These are phyloP conservation scores for Paradoxurus hermaphroditus DNA, from an alignment of 2,113 vertebrate species.

Conservation along the genomic window DNA sequence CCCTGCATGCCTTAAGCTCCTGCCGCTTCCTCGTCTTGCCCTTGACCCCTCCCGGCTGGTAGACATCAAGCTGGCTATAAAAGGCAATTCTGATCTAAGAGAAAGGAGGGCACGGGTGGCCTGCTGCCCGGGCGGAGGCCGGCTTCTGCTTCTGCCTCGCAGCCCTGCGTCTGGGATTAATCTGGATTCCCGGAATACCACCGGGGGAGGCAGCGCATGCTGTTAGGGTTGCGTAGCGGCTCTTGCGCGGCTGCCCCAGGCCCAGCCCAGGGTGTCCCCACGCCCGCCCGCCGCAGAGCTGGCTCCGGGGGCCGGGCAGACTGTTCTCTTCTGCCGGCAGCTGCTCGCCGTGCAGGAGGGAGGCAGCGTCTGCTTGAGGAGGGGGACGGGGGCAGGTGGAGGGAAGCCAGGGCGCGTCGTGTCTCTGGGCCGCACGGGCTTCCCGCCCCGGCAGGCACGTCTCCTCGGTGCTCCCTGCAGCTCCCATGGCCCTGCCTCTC, in stretches of 20 bases:
- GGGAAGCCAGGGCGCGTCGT: neutral
- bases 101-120: neutral
- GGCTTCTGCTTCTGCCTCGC: neutral
- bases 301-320: neutral
- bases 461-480: neutral
- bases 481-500: neutral
- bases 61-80: neutral
- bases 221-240: neutral
- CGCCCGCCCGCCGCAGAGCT: neutral
- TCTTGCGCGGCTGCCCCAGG: neutral
- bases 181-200: conserved; percentile 57
- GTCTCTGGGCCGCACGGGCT: neutral
- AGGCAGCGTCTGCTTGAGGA: fast-evolving
- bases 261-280: neutral
- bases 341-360: neutral
- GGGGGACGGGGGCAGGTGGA: neutral
- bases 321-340: neutral
- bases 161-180: neutral
- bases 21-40: neutral
- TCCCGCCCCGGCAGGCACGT: neutral
- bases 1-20: neutral
- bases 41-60: neutral
- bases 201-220: neutral
- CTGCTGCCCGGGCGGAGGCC: neutral
- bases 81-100: neutral